These are phyloP conservation scores for Spongilla lacustris DNA, from an alignment of 37 sponge, comb jelly and placozoan species.

Conservation along the genomic window DNA sequence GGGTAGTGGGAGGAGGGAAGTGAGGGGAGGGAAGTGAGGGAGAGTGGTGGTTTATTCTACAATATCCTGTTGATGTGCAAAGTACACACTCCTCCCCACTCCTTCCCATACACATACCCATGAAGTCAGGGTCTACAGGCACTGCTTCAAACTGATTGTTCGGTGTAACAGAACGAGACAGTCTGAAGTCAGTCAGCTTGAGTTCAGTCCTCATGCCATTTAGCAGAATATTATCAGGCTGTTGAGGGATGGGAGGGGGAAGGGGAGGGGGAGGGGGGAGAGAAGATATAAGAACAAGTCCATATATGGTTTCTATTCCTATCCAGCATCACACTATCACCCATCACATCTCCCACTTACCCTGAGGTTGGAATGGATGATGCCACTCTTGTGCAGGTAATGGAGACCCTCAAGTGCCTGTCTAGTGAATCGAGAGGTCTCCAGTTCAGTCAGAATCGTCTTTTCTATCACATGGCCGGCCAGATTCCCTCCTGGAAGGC, in stretches of 20 bases:
- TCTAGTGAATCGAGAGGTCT: slow-evolving; percentile 27
- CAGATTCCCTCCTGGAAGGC: slow-evolving; percentile 43
- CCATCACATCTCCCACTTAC: slow-evolving; percentile 24
- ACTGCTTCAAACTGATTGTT: slow-evolving; percentile 36
- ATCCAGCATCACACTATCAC: background rate
- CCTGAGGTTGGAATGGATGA: slow-evolving; percentile 50
- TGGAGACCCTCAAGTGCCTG: slow-evolving; percentile 58
- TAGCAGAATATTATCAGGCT: slow-evolving; percentile 61
- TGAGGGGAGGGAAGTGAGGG: no score
- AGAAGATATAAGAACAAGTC: background rate
- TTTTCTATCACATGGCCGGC: background rate
- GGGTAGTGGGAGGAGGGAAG: no score
- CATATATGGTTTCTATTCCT: no score
- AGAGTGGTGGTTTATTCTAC: no score
- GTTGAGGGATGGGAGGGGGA: background rate
- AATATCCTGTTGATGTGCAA: no score
- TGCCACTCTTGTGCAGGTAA: slow-evolving; percentile 43
- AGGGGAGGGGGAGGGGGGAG: background rate
- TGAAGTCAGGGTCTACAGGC: background rate
- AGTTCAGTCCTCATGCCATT: slow-evolving; percentile 20
- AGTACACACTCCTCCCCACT: no score
- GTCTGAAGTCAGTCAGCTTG: slow-evolving; percentile 45
- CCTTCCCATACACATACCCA: background rate
- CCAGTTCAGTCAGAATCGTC: slow-evolving; percentile 8
- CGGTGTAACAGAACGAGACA: slow-evolving; percentile 45